Base-by-base conservation (phyloP, 2,113 vertebrate species). In the Falcunculus frontatus region DNA sequence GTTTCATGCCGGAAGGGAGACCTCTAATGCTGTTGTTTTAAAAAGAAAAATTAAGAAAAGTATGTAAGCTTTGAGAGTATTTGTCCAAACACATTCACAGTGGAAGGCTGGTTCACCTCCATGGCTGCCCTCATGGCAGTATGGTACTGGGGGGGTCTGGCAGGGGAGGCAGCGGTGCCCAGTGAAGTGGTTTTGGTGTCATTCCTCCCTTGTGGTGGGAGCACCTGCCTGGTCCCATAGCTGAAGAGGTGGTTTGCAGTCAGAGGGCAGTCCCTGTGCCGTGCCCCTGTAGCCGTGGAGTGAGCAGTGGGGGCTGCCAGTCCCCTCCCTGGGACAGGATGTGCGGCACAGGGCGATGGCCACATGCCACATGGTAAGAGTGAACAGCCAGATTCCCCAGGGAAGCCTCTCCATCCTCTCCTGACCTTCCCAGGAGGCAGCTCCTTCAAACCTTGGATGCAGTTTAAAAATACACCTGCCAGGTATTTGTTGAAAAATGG, bases 371-470 rank as follows among this genome's bases (percentile, higher is more conserved):
- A 53, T 4, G 95, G 96, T 96, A 90, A 94, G 96, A 97, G 96
- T 96, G 86, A 83, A 39, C 84, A 95, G 96, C 98, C 95, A 89
- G 75, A 89, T 94, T 90, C 96, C 93, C 95, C 32, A 11, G 91
- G 95, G 94, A 93, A 46, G 37, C 57, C 69, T 93, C 79, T 84
- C 75, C 52, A 8, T 82, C 91, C 73, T 90, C 92, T 86, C 73
- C 89, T 79, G 83, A 76, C 35, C 16, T 77, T 97, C 96, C 95
- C 59, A 2, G 53, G 96, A 91, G 97, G 87, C 86, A 87, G 82
- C 96, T 96, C 64, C 82, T 96, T 95, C 96, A 95, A 94, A 95
- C 84, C 84, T 84, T 93, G 70, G 93, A 86, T 91, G 84, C n/a
- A 11, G 12, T 68, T 88, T 88, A 70, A 94, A 95, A 96, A 70